Conservation (phyloP, 1,140 invertebrate genomes). For the Heterodera schachtii region DNA sequence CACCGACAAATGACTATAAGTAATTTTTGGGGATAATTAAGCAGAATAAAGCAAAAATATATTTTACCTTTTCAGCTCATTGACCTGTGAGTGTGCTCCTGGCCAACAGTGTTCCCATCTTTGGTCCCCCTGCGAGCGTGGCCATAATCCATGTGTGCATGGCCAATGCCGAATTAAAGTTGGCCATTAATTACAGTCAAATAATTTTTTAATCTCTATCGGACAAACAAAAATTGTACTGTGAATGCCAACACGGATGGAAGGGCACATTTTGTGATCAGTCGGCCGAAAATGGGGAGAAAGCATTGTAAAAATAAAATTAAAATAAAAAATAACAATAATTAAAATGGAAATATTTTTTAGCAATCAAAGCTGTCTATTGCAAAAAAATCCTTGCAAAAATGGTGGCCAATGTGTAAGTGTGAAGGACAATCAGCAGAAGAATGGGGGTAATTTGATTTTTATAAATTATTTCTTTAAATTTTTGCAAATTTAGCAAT, state of each 20-base stretch:
- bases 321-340: not conserved
- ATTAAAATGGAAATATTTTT: not conserved
- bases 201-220: too few relatives aligned
- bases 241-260: conserved; percentile 82
- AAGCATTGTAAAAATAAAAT: not conserved
- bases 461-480: not conserved
- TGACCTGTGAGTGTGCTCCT: conserved; percentile 33
- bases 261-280: conserved; percentile 82
- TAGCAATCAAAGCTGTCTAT: conserved; percentile 5
- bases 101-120: conserved; percentile 54
- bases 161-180: conserved; percentile 20
- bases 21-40: conserved; percentile 8
- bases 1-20: conserved; percentile 32
- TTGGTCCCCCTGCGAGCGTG: too few relatives aligned
- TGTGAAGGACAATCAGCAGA: not conserved
- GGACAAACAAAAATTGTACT: conserved; percentile 75
- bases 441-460: not conserved
- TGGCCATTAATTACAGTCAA: too few relatives aligned
- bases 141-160: conserved; percentile 62
- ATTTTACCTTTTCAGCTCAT: conserved; percentile 22
- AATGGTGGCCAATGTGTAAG: conserved; percentile 22
- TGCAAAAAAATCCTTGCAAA: conserved; percentile 12
- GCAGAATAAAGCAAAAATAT: too few relatives aligned
- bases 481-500: not conserved
- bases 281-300: not conserved